Evolutionary conservation across 1,140 invertebrate genomes (phyloP), one percentile per base, ranked within the genome.

Genomic region (Apis florea): DNA sequence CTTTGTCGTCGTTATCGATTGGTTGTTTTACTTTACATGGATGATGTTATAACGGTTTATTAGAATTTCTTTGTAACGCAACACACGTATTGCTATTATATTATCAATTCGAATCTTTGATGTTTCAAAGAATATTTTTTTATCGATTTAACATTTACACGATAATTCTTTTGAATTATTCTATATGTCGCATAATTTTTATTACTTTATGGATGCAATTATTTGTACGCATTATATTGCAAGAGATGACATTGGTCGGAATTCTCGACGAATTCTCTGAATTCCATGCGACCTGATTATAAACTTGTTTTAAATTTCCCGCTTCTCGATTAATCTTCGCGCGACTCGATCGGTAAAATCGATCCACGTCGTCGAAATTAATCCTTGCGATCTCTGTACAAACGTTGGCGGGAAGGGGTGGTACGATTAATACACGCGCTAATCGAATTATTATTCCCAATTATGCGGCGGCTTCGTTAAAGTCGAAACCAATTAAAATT

Each of bases 401-500:
- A 61, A 4, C 15, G 19, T 2, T 6, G 15, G 3, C 2, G 51
- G 61, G 13, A n/a, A 12, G 47, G 54, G 12, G 21, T 0, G 51
- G 51, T 53, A 24, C 59, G 61, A 51, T 80, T 63, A 58, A 74
- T 80, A 80, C 67, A 24, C 54, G 68, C 67, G 68, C 67, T 81
- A 81, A 81, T 75, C 71, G 71, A 81, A 81, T 81, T 81, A 75
- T 81, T 76, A 75, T 81, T 81, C 63, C 72, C 72, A 64, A 81
- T 81, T 76, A 76, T 59, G 54, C 72, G 64, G 64, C 54, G 47
- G 63, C 72, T 64, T 80, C 78, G 66, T 80, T 80, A 74, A 73
- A 80, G 26, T 80, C 66, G 51, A 51, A 80, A 64, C 40, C 66
- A 40, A 78, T 78, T 68, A 78, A 78, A 78, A 78, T 78, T 78